Conservation (phyloP, 1,140 invertebrate species). For the Holcopasites calliopsidis region DNA sequence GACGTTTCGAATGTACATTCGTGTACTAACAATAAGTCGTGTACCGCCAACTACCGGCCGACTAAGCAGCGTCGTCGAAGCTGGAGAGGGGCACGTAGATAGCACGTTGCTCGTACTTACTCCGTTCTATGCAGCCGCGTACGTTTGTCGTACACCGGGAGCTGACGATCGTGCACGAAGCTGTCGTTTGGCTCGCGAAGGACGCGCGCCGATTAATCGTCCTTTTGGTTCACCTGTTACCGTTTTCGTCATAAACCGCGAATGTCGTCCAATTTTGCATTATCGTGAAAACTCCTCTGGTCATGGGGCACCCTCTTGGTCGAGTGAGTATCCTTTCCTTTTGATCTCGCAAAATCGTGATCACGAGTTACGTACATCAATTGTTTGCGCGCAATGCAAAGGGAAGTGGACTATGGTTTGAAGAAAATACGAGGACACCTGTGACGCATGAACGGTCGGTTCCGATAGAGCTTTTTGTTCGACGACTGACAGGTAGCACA, state of each 20-base stretch:
- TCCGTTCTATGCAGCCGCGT: slow-evolving; percentile 28
- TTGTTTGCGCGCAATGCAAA: no score
- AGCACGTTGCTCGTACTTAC: slow-evolving; percentile 26
- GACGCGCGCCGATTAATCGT: slow-evolving; percentile 13
- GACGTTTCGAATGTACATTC: neutral
- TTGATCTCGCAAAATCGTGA: no score
- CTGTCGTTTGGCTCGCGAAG: neutral
- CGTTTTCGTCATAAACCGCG: neutral
- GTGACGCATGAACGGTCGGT: no score
- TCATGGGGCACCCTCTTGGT: slow-evolving; percentile 49
- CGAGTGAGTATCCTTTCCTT: slow-evolving; percentile 55
- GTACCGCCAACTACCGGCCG: slow-evolving; percentile 37
- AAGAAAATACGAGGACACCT: no score
- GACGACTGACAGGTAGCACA: no score
- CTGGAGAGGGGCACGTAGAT: slow-evolving; percentile 24
- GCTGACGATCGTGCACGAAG: slow-evolving; percentile 25
- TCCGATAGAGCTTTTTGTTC: no score
- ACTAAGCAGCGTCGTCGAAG: slow-evolving; percentile 29
- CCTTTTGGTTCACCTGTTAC: neutral
- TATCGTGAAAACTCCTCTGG: neutral
- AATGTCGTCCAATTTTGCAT: neutral
- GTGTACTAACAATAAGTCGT: slow-evolving; percentile 7
- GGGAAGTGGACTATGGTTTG: no score
- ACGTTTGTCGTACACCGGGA: slow-evolving; percentile 45
- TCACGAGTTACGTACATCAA: neutral